A percentile compares a stretch with the other conserved stretches of the same genome.
Evolutionary conservation across 2,113 vertebrate species (phyloP).

Genomic region (Pyxicephalus adspersus): DNA sequence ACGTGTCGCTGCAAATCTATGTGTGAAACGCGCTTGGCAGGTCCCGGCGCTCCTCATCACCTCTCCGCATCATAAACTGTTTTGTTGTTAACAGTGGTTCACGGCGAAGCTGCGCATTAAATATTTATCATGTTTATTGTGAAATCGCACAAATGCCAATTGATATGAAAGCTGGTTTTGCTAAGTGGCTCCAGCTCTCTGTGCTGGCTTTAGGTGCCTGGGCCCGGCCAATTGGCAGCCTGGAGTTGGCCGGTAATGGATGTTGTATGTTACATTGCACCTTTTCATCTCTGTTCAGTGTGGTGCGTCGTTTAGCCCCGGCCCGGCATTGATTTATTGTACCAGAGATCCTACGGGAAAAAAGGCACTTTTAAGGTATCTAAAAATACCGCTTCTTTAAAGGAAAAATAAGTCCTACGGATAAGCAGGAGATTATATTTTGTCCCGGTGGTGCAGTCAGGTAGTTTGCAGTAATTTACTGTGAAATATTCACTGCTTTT

Average conservation of each 20-base stretch:
- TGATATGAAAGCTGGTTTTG: conserved; percentile 33
- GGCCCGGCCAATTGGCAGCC: background rate
- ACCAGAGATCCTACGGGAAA: background rate
- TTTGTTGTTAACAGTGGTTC: conserved; percentile 54
- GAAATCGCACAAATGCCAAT: conserved; percentile 50
- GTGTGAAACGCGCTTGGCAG: conserved; percentile 21
- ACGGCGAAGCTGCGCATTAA: conserved; percentile 41
- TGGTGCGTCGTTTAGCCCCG: background rate
- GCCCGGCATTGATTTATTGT: background rate
- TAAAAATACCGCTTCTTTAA: background rate
- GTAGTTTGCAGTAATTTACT: too few relatives aligned
- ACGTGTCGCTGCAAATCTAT: conserved; percentile 44
- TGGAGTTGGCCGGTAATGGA: background rate
- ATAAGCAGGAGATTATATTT: too few relatives aligned
- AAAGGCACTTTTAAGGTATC: background rate
- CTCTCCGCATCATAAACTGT: conserved; percentile 47
- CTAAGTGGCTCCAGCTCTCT: conserved; percentile 33
- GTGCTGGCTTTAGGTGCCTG: background rate
- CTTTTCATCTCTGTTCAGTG: conserved; percentile 2
- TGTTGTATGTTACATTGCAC: background rate
- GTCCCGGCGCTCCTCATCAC: conserved; percentile 52
- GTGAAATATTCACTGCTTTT: too few relatives aligned
- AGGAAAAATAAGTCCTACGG: background rate
- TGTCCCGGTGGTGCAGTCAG: too few relatives aligned
- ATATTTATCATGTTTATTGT: conserved; percentile 56